Evolutionary conservation across 2,888 invertebrate genomes (phyloP), one percentile per base, ranked within the genome.

Genomic region (Aethes cnicana): DNA sequence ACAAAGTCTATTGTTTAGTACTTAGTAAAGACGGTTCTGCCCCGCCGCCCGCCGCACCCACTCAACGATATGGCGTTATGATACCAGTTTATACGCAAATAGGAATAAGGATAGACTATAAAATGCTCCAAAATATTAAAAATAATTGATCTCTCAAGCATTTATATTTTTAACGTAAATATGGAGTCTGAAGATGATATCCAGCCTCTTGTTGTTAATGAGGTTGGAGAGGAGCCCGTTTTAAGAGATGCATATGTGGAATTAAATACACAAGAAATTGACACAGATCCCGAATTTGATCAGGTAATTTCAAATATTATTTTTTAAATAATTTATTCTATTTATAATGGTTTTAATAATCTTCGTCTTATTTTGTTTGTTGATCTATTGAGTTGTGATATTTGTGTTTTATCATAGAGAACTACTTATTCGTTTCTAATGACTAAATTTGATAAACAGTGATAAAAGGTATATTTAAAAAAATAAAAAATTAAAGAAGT

Each of bases 181-280:
- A 83, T 84, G 81, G 76, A 78, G 43, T 76, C 71, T 0, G 86
- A 86, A 43, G 86, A 87, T 47, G 86, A 85, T 58, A 66, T 74
- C 56, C 81, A 74, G 36, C 87, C 87, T 3, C 68, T 88, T 3
- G 84, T 88, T 50, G 68, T 74, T n/a, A 74, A 81, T 61, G 77
- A 75, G 43, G 65, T 62, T 11, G 59, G 55, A 25, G 57, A 56
- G 14, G 58, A 52, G 44, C 1, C 16, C 17, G 23, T 36, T 37
- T 23, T 36, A 4, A 44, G 50, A 37, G 50, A 50, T 18, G 30
- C 32, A 9, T 50, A 59, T 54, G 61, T 73, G 47, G 77, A 74
- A 54, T 59, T 74, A 2, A 68, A 66, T 43, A 62, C 65, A 23
- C 88, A 88, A 59, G 46, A 49, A 16, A 64, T 88, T 33, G 61